Percentiles rank a stretch among this genome's conserved stretches.
These are phyloP conservation scores for Oryzias melastigma DNA, from an alignment of 2,113 vertebrate species.

Conservation along the genomic window DNA sequence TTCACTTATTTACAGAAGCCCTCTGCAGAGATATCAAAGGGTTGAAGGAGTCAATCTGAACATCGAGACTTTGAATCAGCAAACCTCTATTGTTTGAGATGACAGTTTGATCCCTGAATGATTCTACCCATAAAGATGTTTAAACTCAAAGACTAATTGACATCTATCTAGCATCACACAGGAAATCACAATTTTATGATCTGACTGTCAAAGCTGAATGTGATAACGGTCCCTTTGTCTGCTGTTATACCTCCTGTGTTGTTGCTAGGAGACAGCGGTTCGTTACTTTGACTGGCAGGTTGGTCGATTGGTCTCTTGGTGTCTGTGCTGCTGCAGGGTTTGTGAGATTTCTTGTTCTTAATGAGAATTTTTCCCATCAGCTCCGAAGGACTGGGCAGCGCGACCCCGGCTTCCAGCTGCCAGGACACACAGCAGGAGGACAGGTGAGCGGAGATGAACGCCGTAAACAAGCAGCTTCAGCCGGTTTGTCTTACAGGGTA, in stretches of 20 bases:
- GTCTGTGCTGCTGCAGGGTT: constrained; percentile 84
- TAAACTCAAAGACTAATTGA: constrained; percentile 1
- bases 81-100: too few relatives aligned
- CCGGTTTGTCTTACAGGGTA: constrained; percentile 82
- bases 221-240: constrained; percentile 37
- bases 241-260: constrained; percentile 77
- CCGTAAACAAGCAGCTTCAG: rapidly evolving
- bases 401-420: constrained; percentile 89
- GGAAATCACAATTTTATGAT: constrained; percentile 1
- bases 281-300: constrained; percentile 89
- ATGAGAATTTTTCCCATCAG: constrained; percentile 97
- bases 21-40: too few relatives aligned
- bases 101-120: too few relatives aligned
- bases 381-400: constrained; percentile 94
- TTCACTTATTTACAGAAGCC: too few relatives aligned
- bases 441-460: rapidly evolving
- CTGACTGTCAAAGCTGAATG: constrained; percentile 12
- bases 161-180: background rate
- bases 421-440: constrained; percentile 1
- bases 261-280: constrained; percentile 89
- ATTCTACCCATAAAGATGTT: background rate
- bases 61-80: too few relatives aligned
- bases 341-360: constrained; percentile 99
- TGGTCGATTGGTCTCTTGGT: constrained; percentile 92
- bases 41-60: too few relatives aligned